phyloP scores from a whole-genome alignment of 2,888 invertebrate species.

The Andrena flavipes region DNA sequence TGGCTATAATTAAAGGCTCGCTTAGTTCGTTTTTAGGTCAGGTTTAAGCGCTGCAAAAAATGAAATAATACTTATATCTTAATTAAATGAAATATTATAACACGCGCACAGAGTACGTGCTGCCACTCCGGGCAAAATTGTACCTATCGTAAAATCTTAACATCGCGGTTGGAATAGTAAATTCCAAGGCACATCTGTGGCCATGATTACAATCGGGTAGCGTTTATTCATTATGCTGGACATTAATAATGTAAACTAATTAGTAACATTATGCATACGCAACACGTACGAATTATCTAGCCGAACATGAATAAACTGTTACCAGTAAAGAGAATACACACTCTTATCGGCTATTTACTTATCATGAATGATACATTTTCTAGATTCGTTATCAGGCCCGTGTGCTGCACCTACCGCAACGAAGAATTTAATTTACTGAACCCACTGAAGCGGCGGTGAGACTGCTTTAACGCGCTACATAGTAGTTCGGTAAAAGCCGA shows the following conservation, averaged over 20 bases:
- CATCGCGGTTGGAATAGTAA: constrained; percentile 16
- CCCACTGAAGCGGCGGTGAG: no score
- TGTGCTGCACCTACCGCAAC: no score
- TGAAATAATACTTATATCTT: no score
- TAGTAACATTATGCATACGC: constrained; percentile 66
- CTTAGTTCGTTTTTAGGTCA: no score
- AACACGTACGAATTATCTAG: constrained; percentile 59
- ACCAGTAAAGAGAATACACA: constrained; percentile 35
- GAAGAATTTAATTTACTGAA: no score
- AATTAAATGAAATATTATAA: neutral
- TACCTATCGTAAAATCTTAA: constrained; percentile 13
- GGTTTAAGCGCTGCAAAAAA: no score
- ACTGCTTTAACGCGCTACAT: no score
- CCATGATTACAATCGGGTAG: constrained; percentile 4
- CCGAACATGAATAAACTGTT: constrained; percentile 39
- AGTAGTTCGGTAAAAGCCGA: no score
- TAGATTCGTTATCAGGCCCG: constrained; percentile 62
- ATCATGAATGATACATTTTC: constrained; percentile 68
- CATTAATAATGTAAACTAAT: constrained; percentile 62
- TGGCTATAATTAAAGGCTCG: no score
- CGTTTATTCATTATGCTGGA: constrained; percentile 42
- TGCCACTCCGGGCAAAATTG: no score
- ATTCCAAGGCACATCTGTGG: neutral
- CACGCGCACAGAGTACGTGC: neutral
- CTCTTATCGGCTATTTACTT: constrained; percentile 51